Conservation (phyloP, 2,888 invertebrate species). For the Tenthredo amoena region DNA sequence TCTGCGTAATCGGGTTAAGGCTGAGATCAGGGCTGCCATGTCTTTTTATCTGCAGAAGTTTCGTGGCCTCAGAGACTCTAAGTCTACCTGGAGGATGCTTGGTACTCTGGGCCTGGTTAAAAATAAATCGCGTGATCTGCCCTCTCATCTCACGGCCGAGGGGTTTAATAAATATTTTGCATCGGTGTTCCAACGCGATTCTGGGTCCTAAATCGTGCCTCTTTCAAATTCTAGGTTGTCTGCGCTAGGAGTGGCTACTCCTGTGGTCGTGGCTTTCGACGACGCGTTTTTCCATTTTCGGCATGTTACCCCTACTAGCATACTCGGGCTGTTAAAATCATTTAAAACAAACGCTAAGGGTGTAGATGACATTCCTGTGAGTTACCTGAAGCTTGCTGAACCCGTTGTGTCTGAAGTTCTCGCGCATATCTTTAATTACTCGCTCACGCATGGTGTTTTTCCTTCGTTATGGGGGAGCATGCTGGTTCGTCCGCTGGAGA, state of each 20-base stretch:
- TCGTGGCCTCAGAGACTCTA: not conserved
- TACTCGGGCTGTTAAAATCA: too few species aligned
- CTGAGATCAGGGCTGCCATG: not conserved
- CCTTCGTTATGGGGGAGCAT: not conserved
- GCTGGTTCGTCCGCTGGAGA: not conserved
- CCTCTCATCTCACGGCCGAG: not conserved
- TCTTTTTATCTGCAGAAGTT: not conserved
- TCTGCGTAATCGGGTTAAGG: not conserved
- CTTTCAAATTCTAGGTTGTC: not conserved
- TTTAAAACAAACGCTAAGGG: not conserved
- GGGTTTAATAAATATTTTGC: not conserved
- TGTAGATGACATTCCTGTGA: not conserved
- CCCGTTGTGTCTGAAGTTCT: not conserved
- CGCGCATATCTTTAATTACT: not conserved
- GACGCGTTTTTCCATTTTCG: not conserved
- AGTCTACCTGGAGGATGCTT: not conserved
- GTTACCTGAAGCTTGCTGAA: not conserved
- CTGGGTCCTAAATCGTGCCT: not conserved
- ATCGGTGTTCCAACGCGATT: not conserved
- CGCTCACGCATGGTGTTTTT: not conserved
- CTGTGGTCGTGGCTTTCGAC: not conserved
- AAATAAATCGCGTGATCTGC: not conserved
- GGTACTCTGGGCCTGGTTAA: not conserved
- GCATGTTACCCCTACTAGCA: not conserved
- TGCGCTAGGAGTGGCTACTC: not conserved